Evolutionary conservation across 2,797 vertebrate species (phyloP), one percentile per base, ranked within the genome.

Genomic region (Astyanax mexicanus): DNA sequence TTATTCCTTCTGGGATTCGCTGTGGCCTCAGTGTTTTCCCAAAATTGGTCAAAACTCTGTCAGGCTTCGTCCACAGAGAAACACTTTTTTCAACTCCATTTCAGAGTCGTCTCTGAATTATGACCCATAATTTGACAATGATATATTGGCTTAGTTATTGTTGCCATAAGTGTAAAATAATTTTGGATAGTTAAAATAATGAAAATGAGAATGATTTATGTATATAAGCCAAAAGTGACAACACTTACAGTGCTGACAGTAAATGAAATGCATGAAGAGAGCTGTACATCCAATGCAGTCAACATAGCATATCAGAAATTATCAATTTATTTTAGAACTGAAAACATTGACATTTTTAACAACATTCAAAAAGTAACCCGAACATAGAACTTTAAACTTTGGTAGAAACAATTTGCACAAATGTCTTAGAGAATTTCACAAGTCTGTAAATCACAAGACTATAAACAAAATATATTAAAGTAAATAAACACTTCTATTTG

Each of bases 381-480:
- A 70, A 65, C 71, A 70, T 69, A 65, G 35, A 84, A 75, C 72
- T n/a, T n/a, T n/a, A n/a, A n/a, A 73, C 77, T 87, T 72, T 81
- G 84, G 69, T 78, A 62, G 25, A 47, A 85, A 84, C 70, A 80
- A 75, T 86, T 83, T 82, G 81, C 84, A 83, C 52, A 79, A 40
- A 51, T 35, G 25, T 71, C 71, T 51, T 61, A 85, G 74, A 84
- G 70, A 86, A 87, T 86, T n/a, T 79, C 51, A 80, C 71, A 81
- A 74, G 66, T 81, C 75, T 84, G 79, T 70, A 83, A 60, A 77
- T 81, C 84, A 84, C 79, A 80, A 85, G 81, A 87, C 91, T 85
- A 87, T 55, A 92, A 85, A 93, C 70, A 87, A 80, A 83, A 89
- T 85, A 90, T 89, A 88, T 92, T 88, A 94, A 90, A 89, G 81